phyloP scores from a whole-genome alignment of 2,113 vertebrate species.

The Limnothrissa miodon region DNA sequence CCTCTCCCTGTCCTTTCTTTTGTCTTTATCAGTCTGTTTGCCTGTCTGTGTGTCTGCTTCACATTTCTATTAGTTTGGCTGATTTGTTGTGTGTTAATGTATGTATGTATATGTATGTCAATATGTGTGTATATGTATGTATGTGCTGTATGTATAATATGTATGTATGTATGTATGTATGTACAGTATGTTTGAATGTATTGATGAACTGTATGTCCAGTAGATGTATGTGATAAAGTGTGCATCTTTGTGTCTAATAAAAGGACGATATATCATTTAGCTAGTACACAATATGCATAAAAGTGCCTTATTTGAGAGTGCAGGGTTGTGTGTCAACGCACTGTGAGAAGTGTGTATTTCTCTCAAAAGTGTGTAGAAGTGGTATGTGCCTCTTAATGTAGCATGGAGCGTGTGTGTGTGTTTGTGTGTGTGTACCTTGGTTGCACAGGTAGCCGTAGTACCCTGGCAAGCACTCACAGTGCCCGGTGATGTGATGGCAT shows the following conservation, averaged over 20 bases:
- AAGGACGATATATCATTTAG: background rate
- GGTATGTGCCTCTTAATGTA: background rate
- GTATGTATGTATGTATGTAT: no score
- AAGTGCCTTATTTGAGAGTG: no score
- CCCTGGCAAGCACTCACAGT: slow-evolving; percentile 84
- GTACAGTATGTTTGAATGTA: no score
- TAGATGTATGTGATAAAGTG: no score
- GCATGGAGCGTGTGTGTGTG: slow-evolving; percentile 1
- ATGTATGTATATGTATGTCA: background rate
- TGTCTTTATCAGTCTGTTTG: background rate
- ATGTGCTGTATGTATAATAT: background rate
- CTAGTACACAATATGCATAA: background rate
- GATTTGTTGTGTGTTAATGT: background rate
- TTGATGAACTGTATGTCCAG: no score
- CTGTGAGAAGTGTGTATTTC: background rate
- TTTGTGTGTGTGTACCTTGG: slow-evolving; percentile 73
- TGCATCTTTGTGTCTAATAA: background rate
- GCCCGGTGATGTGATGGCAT: slow-evolving; percentile 84
- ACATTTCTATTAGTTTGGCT: background rate
- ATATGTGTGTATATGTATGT: background rate
- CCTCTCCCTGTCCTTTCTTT: no score
- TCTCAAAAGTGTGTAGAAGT: background rate
- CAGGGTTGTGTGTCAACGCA: background rate
- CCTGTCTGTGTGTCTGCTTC: background rate
- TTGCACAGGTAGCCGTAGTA: slow-evolving; percentile 87